A percentile compares a stretch with the other conserved stretches of the same genome.
Evolutionary conservation across 2,888 invertebrate species (phyloP).

Genomic region (Agrochola lota): DNA sequence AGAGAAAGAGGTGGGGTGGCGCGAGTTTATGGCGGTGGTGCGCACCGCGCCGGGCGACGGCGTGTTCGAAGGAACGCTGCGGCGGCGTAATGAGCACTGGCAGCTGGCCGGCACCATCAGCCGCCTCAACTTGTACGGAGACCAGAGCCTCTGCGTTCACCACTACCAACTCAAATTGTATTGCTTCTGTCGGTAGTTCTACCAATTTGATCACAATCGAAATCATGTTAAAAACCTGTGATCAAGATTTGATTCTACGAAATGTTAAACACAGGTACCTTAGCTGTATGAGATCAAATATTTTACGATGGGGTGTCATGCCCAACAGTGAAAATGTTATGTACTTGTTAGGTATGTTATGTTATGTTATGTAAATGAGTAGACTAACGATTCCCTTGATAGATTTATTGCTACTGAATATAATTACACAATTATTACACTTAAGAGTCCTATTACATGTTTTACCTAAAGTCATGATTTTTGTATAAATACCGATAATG

Average conservation of each 20-base stretch:
- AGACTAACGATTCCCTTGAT: no score
- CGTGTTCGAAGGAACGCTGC: conserved; percentile 95
- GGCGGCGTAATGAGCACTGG: conserved; percentile 78
- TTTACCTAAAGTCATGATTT: no score
- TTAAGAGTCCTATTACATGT: no score
- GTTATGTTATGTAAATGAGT: no score
- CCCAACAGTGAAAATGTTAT: no score
- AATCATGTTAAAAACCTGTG: conserved; percentile 69
- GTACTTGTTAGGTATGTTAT: no score
- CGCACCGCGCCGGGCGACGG: conserved; percentile 92
- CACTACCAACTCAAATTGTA: conserved; percentile 94
- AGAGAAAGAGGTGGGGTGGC: conserved; percentile 84
- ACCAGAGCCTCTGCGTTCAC: conserved; percentile 94
- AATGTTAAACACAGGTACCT: conserved; percentile 46
- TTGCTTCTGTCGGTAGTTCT: conserved; percentile 91
- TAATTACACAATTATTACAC: no score
- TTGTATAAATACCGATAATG: no score
- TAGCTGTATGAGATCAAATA: conserved; percentile 34
- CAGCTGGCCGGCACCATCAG: conserved; percentile 93
- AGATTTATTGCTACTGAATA: no score
- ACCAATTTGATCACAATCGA: conserved; percentile 18
- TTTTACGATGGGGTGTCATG: no score
- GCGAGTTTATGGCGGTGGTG: conserved; percentile 92
- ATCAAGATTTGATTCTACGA: conserved; percentile 55
- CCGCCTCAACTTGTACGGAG: conserved; percentile 95